These are phyloP conservation scores for Bothrops jararaca DNA, from an alignment of 2,113 vertebrate genomes.

Conservation along the genomic window DNA sequence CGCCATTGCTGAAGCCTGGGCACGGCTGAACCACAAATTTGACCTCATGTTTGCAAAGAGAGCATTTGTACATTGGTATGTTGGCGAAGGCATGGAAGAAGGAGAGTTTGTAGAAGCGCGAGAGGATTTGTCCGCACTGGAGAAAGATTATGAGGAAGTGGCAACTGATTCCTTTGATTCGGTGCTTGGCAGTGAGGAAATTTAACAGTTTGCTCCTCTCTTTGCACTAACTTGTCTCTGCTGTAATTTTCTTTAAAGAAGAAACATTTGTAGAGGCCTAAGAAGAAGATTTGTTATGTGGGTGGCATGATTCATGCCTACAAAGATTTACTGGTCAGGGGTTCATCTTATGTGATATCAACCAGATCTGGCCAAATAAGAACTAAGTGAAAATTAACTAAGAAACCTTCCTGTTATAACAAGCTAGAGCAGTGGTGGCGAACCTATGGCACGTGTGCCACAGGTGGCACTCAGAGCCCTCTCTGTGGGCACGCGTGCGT, in stretches of 20 bases:
- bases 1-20: conserved; percentile 71
- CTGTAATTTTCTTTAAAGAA: conserved; percentile 38
- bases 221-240: not conserved
- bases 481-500: too few relatives aligned
- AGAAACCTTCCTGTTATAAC: not conserved
- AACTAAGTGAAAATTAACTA: not conserved
- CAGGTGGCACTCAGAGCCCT: too few relatives aligned
- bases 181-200: conserved; percentile 61
- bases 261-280: not conserved
- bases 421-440: not conserved
- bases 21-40: conserved; percentile 70
- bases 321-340: not conserved
- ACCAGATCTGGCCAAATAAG: not conserved
- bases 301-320: not conserved
- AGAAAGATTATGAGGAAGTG: conserved; percentile 77
- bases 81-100: conserved; percentile 74
- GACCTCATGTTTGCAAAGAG: conserved; percentile 73
- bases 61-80: conserved; percentile 76
- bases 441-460: too few relatives aligned
- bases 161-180: conserved; percentile 67
- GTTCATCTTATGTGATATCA: not conserved
- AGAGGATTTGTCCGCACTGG: conserved; percentile 70
- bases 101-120: conserved; percentile 72
- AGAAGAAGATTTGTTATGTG: not conserved
- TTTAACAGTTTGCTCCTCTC: conserved; percentile 46